Evolutionary conservation across 1,140 invertebrate species (phyloP).

Genomic region (Drosophila yakuba): DNA sequence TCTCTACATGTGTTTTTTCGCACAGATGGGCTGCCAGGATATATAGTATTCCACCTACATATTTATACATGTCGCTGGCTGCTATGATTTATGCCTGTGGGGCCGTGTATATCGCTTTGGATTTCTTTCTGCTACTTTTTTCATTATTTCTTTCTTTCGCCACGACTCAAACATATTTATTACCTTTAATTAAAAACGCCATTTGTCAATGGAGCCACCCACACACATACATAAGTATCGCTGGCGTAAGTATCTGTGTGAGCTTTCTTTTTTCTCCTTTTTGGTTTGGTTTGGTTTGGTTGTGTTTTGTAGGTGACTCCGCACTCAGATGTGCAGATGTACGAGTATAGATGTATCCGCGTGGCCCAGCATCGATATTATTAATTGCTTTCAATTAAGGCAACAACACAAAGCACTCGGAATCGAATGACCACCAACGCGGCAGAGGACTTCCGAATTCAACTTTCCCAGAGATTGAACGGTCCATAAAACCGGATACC

Average conservation of each 20-base stretch:
- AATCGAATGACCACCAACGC: slow-evolving; percentile 11
- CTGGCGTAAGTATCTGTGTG: slow-evolving; percentile 16
- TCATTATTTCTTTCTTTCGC: slow-evolving; percentile 48
- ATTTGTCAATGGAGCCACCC: slow-evolving; percentile 43
- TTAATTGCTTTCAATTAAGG: slow-evolving; percentile 69
- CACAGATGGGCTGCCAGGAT: slow-evolving; percentile 14
- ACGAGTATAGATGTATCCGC: slow-evolving; percentile 1
- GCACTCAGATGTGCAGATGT: slow-evolving; percentile 11
- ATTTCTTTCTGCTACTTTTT: slow-evolving; percentile 40
- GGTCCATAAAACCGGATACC: background rate
- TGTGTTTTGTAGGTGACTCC: slow-evolving; percentile 7
- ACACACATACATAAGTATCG: background rate
- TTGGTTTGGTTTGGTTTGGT: background rate
- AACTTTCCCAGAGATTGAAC: background rate
- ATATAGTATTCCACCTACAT: background rate
- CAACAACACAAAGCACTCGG: slow-evolving; percentile 33
- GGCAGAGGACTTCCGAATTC: background rate
- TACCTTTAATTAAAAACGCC: slow-evolving; percentile 60
- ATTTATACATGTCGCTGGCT: slow-evolving; percentile 19
- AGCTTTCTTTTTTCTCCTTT: too few species aligned
- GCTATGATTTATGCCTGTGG: slow-evolving; percentile 39
- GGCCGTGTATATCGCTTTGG: slow-evolving; percentile 28
- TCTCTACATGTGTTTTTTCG: slow-evolving; percentile 2
- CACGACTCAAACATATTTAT: slow-evolving; percentile 56
- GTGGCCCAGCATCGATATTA: slow-evolving; percentile 51